Percentiles rank a stretch among this genome's conserved stretches.
These are phyloP conservation scores for Dolomedes plantarius DNA, from an alignment of 2,888 invertebrate genomes.

Conservation along the genomic window DNA sequence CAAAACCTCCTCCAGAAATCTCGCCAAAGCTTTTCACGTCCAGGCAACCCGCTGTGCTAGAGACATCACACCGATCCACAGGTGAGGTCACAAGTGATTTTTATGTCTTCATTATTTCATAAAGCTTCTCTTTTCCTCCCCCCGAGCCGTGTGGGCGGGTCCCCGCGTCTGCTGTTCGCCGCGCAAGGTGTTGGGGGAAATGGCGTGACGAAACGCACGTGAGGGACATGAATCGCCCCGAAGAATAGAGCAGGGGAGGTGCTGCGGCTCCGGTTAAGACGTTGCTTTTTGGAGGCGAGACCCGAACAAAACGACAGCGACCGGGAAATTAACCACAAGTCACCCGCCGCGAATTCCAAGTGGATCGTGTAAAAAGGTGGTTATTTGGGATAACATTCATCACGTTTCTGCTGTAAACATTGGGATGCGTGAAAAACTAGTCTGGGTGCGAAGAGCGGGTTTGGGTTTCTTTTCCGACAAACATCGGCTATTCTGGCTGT, in stretches of 20 bases:
- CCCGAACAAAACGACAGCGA: background rate
- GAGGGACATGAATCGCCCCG: background rate
- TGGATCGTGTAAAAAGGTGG: background rate
- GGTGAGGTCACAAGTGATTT: slow-evolving; percentile 41
- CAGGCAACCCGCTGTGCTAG: background rate
- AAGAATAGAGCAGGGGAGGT: background rate
- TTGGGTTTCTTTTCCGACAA: background rate
- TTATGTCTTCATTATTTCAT: slow-evolving; percentile 69
- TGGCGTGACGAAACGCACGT: slow-evolving; percentile 4
- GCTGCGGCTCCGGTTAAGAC: background rate
- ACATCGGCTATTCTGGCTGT: too few relatives aligned
- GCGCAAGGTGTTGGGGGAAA: background rate
- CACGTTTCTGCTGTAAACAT: slow-evolving; percentile 2
- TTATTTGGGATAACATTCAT: slow-evolving; percentile 10
- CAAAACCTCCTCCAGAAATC: too few relatives aligned
- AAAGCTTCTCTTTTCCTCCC: background rate
- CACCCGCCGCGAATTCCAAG: background rate
- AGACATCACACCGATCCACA: background rate
- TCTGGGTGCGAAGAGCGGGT: background rate
- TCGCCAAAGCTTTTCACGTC: background rate
- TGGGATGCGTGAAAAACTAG: background rate
- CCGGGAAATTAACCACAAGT: slow-evolving; percentile 9
- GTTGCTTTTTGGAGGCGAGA: background rate
- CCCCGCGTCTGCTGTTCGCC: background rate
- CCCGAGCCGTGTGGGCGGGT: slow-evolving; percentile 14